A percentile compares a stretch with the other conserved stretches of the same genome.
Evolutionary conservation across 37 sponge, comb jelly and placozoan genomes (phyloP).

Genomic region (Cliona cf. orientalis): DNA sequence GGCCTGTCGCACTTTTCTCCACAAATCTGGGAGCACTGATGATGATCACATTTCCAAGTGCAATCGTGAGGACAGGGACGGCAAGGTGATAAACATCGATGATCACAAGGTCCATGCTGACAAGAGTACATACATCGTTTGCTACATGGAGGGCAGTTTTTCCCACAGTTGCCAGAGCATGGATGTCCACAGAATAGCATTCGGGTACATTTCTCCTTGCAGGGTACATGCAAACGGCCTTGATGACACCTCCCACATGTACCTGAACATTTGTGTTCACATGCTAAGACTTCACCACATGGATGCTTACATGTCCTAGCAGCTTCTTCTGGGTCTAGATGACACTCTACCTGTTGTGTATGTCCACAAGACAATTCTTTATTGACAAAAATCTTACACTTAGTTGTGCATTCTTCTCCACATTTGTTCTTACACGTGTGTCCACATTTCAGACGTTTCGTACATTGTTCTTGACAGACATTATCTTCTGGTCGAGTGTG

Average conservation of each 20-base stretch:
- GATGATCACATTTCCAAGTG: slow-evolving; percentile 22
- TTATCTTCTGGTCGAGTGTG: neutral
- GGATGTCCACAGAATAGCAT: slow-evolving; percentile 38
- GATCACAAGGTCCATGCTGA: neutral
- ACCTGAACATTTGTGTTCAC: slow-evolving; percentile 71
- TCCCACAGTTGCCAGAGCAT: neutral
- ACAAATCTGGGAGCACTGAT: slow-evolving; percentile 42
- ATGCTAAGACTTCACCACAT: slow-evolving; percentile 30
- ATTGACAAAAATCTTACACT: slow-evolving; percentile 1
- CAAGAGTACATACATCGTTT: neutral
- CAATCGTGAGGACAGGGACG: slow-evolving; percentile 10
- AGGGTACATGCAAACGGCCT: slow-evolving; percentile 27
- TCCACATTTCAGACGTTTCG: slow-evolving; percentile 33
- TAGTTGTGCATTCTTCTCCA: slow-evolving; percentile 3
- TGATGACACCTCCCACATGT: slow-evolving; percentile 37
- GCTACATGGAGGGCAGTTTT: slow-evolving; percentile 7
- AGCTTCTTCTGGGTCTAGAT: neutral
- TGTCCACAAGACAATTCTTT: slow-evolving; percentile 26
- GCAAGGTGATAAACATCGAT: neutral
- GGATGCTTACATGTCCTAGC: slow-evolving; percentile 7
- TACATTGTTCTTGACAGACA: slow-evolving; percentile 10
- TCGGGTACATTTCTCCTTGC: neutral
- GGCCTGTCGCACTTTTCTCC: slow-evolving; percentile 53
- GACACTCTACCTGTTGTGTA: neutral
- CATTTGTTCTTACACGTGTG: slow-evolving; percentile 36